Evolutionary conservation across 2,888 invertebrate species (phyloP).

Genomic region (Epistrophella euchroma): DNA sequence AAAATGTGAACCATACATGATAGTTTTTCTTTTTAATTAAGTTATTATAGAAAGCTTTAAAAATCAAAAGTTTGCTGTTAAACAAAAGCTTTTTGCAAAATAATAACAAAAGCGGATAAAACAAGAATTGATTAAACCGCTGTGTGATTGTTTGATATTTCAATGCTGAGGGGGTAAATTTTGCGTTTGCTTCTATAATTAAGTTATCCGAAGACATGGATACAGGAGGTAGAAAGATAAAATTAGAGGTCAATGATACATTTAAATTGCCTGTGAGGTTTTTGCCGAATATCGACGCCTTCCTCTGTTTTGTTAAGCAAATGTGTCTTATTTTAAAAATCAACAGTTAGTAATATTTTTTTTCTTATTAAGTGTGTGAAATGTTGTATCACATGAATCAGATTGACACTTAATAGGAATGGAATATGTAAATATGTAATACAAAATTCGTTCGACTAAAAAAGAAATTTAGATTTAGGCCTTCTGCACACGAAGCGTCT

Average conservation of each 20-base stretch:
- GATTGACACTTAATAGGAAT: too few species aligned
- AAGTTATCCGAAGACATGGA: conserved; percentile 23
- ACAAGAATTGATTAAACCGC: conserved; percentile 21
- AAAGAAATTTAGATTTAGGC: too few species aligned
- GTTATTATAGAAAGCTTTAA: conserved; percentile 8
- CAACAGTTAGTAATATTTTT: conserved; percentile 17
- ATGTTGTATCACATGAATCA: neutral
- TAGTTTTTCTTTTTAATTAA: conserved; percentile 5
- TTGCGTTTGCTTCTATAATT: conserved; percentile 29
- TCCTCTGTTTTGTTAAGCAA: neutral
- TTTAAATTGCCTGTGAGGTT: neutral
- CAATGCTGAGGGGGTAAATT: neutral
- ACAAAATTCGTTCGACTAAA: neutral
- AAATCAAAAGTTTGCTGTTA: neutral
- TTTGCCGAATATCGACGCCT: neutral
- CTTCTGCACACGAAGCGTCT: too few species aligned
- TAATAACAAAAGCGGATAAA: conserved; percentile 18
- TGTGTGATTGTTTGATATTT: conserved; percentile 16
- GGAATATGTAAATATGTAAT: neutral
- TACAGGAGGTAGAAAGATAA: neutral
- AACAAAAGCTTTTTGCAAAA: conserved; percentile 13
- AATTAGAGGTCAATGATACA: conserved; percentile 13
- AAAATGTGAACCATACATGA: neutral
- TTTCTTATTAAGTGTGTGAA: neutral
- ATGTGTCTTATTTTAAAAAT: neutral